These are phyloP conservation scores for Tiliqua scincoides DNA, from an alignment of 2,113 vertebrate genomes.

Conservation along the genomic window DNA sequence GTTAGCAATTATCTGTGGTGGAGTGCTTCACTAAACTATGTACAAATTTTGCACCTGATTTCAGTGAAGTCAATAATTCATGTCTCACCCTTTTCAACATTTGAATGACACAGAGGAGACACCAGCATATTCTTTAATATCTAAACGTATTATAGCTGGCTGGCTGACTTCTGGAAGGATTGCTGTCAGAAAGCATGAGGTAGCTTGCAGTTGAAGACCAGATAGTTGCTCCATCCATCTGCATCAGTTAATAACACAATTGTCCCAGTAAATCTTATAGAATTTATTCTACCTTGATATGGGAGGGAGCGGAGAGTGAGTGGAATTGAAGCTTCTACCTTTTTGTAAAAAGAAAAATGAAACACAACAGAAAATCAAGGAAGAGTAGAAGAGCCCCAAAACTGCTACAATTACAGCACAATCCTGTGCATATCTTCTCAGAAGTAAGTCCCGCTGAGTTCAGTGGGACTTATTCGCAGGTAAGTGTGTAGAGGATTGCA, in stretches of 20 bases:
- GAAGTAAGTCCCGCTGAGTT: not conserved
- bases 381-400: not conserved
- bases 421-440: not conserved
- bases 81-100: slow-evolving; percentile 8
- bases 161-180: slow-evolving; percentile 25
- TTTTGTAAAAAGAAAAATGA: slow-evolving; percentile 49
- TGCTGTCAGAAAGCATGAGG: not conserved
- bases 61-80: not conserved
- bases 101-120: slow-evolving; percentile 46
- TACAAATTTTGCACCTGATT: not conserved
- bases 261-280: slow-evolving; percentile 2
- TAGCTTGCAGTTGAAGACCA: slow-evolving; percentile 34
- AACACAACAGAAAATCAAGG: not conserved
- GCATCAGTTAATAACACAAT: slow-evolving; percentile 19
- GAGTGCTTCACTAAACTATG: not conserved
- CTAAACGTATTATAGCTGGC: slow-evolving; percentile 34
- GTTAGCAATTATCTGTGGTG: not conserved
- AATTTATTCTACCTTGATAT: slow-evolving; percentile 55
- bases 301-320: not conserved
- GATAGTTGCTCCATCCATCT: not conserved
- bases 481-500: not conserved
- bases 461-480: not conserved
- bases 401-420: not conserved
- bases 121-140: slow-evolving; percentile 65
- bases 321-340: slow-evolving; percentile 51